phyloP scores from a whole-genome alignment of 2,888 invertebrate genomes.

The Leptinotarsa haldemani region DNA sequence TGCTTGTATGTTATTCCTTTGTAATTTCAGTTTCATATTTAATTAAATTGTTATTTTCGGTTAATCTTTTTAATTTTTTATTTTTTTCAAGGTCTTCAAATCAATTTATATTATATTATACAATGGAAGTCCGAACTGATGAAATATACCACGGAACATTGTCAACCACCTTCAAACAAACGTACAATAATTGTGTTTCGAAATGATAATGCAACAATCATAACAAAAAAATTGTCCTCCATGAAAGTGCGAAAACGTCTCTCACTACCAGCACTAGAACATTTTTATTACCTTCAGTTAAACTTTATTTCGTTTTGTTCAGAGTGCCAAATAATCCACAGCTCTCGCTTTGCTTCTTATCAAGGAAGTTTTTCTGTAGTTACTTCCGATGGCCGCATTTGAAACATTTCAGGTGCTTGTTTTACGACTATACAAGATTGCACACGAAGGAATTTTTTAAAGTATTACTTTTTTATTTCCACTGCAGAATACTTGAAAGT shows the following conservation, averaged over 20 bases:
- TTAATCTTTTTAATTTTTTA: too few relatives aligned
- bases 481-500: not conserved
- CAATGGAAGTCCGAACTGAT: too few relatives aligned
- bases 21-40: too few relatives aligned
- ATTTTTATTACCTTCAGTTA: not conserved
- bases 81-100: too few relatives aligned
- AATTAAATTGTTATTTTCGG: too few relatives aligned
- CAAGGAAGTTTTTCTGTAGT: not conserved
- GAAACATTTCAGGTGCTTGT: not conserved
- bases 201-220: not conserved
- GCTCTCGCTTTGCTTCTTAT: not conserved
- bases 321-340: not conserved
- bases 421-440: not conserved
- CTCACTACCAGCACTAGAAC: not conserved
- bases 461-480: not conserved
- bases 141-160: too few relatives aligned
- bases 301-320: not conserved
- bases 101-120: too few relatives aligned
- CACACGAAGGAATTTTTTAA: not conserved
- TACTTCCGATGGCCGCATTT: not conserved
- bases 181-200: too few relatives aligned
- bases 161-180: too few relatives aligned
- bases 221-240: not conserved
- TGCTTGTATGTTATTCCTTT: too few relatives aligned
- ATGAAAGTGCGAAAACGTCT: not conserved